phyloP scores from a whole-genome alignment of 2,113 vertebrate species.

The Chiloscyllium plagiosum region DNA sequence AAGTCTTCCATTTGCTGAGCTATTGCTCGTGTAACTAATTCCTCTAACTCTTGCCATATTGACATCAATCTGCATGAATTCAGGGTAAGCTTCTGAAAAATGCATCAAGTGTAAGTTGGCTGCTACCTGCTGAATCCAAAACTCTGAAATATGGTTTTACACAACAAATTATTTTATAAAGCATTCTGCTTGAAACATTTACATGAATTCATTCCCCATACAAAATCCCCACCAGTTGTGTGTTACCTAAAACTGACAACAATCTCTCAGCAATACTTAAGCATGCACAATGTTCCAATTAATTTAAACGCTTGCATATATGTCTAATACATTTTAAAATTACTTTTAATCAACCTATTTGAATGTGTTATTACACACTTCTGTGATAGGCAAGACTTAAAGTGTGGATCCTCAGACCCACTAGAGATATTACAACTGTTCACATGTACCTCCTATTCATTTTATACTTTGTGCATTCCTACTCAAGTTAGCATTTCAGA shows the following conservation, averaged over 20 bases:
- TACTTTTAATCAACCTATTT: too few species aligned
- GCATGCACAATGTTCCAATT: neutral
- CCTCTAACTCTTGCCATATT: neutral
- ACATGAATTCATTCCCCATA: neutral
- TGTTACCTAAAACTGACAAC: neutral
- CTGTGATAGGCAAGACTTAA: too few species aligned
- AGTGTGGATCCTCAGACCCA: too few species aligned
- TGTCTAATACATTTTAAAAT: neutral
- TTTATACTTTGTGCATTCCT: neutral
- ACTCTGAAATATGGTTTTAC: neutral
- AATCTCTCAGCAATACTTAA: neutral
- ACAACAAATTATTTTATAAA: neutral
- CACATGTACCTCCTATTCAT: too few species aligned
- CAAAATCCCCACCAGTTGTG: neutral
- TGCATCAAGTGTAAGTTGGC: neutral
- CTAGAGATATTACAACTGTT: too few species aligned
- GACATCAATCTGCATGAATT: neutral
- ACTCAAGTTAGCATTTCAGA: neutral
- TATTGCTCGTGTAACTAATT: neutral
- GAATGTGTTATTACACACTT: too few species aligned
- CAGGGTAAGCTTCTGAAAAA: neutral
- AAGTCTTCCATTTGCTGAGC: neutral
- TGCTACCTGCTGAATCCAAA: neutral
- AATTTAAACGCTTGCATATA: neutral
- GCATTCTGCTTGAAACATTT: neutral